Conservation (phyloP, 2,113 vertebrate species). For the Scophthalmus maximus region DNA sequence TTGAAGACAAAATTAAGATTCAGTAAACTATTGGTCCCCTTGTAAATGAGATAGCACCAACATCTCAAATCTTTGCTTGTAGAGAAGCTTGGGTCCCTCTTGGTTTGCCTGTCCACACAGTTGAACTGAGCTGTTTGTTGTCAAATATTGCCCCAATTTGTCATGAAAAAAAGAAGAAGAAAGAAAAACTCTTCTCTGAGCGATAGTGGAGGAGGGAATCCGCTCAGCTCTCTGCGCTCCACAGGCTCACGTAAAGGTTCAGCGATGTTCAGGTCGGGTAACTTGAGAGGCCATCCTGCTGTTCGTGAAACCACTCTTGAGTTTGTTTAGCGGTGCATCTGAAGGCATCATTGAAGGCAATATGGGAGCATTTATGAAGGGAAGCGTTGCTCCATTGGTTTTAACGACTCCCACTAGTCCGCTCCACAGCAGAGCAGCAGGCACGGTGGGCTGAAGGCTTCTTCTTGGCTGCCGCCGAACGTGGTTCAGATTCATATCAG, state of each 20-base stretch:
- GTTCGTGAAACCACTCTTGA: slow-evolving; percentile 42
- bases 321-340: slow-evolving; percentile 39
- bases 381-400: slow-evolving; percentile 37
- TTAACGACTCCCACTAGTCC: slow-evolving; percentile 50
- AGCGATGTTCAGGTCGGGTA: slow-evolving; percentile 49
- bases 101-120: neutral
- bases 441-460: slow-evolving; percentile 13
- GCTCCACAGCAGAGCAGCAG: slow-evolving; percentile 30
- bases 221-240: slow-evolving; percentile 12
- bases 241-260: slow-evolving; percentile 38
- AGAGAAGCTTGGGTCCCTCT: neutral
- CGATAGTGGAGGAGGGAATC: slow-evolving; percentile 26
- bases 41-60: slow-evolving; percentile 10
- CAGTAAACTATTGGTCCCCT: neutral
- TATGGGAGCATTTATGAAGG: slow-evolving; percentile 42
- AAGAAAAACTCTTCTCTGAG: slow-evolving; percentile 17
- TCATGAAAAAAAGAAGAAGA: slow-evolving; percentile 15
- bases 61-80: neutral
- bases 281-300: slow-evolving; percentile 22
- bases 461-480: slow-evolving; percentile 17
- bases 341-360: slow-evolving; percentile 25
- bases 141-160: slow-evolving; percentile 13
- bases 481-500: slow-evolving; percentile 22
- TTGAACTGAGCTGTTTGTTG: slow-evolving; percentile 26
- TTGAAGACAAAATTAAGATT: slow-evolving; percentile 19